phyloP scores from a whole-genome alignment of 2,888 invertebrate species.

The Pristionchus maxplancki region DNA sequence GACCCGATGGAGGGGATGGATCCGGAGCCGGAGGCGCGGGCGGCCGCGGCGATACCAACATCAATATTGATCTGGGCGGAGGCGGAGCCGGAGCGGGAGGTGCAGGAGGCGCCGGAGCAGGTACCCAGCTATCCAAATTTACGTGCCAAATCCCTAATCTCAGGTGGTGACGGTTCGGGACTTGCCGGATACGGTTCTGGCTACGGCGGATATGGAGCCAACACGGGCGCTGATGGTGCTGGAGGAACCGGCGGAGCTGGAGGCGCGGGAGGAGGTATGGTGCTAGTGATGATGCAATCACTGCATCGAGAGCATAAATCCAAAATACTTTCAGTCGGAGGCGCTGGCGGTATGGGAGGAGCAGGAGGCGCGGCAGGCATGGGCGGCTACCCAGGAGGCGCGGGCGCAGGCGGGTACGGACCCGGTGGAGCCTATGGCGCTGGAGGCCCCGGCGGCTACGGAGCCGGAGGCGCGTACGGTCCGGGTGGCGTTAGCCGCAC shows the following conservation, averaged over 20 bases:
- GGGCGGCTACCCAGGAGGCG: background rate
- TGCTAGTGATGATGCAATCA: too few species aligned
- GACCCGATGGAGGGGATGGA: constrained; percentile 30
- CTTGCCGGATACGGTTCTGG: background rate
- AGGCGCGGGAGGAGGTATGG: constrained; percentile 25
- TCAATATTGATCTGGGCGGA: constrained; percentile 49
- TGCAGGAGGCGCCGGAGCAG: constrained; percentile 21
- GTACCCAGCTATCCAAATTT: too few species aligned
- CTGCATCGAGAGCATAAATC: too few species aligned
- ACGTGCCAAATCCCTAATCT: too few species aligned
- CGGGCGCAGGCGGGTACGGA: background rate
- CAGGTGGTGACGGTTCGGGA: background rate
- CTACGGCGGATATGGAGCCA: constrained; percentile 37
- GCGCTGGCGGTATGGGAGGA: background rate
- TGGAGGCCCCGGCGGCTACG: constrained; percentile 33
- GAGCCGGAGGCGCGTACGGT: constrained; percentile 52
- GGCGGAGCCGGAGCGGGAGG: constrained; percentile 23
- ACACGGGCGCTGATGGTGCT: too few species aligned
- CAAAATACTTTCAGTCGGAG: background rate
- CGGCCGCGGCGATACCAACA: constrained; percentile 45
- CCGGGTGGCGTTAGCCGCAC: constrained; percentile 64
- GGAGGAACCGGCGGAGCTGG: constrained; percentile 1
- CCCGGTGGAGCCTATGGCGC: constrained; percentile 52
- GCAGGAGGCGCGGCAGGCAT: background rate
- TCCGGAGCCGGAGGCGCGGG: background rate